These are phyloP conservation scores for Dorcus hopei DNA, from an alignment of 2,888 invertebrate genomes.

Conservation along the genomic window DNA sequence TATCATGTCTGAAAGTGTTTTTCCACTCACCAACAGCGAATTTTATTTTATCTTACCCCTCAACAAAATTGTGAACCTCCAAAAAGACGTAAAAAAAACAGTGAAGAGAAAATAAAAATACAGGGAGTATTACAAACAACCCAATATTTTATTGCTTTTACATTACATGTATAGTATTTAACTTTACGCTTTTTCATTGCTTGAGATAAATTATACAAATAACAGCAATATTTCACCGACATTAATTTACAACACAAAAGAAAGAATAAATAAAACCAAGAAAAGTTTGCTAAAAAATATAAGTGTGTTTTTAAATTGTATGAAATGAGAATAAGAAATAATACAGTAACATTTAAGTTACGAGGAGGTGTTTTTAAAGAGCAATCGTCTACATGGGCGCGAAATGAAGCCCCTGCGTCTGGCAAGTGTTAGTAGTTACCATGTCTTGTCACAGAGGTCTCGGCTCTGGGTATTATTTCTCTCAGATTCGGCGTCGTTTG, in stretches of 20 bases:
- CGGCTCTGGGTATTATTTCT: conserved; percentile 2
- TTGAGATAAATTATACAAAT: background rate
- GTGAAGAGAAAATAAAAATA: no score
- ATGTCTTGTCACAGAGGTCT: conserved; percentile 1
- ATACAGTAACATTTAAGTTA: background rate
- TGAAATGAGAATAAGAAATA: conserved; percentile 2
- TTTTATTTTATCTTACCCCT: no score
- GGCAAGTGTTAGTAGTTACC: conserved; percentile 1
- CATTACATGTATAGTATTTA: background rate
- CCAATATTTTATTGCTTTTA: background rate
- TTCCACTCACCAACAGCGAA: no score
- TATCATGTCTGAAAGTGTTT: no score
- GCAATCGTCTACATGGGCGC: background rate
- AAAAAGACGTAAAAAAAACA: no score
- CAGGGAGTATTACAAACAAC: background rate
- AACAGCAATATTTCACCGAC: conserved; percentile 1
- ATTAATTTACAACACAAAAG: background rate
- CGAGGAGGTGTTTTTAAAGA: background rate
- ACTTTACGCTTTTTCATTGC: background rate
- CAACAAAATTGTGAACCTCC: no score
- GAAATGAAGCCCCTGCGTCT: background rate
- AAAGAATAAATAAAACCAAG: background rate
- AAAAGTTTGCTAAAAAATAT: background rate
- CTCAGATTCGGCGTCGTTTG: background rate
- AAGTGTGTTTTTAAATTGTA: background rate